Evolutionary conservation across 2,113 vertebrate genomes (phyloP).

Genomic region (Petaurus breviceps): DNA sequence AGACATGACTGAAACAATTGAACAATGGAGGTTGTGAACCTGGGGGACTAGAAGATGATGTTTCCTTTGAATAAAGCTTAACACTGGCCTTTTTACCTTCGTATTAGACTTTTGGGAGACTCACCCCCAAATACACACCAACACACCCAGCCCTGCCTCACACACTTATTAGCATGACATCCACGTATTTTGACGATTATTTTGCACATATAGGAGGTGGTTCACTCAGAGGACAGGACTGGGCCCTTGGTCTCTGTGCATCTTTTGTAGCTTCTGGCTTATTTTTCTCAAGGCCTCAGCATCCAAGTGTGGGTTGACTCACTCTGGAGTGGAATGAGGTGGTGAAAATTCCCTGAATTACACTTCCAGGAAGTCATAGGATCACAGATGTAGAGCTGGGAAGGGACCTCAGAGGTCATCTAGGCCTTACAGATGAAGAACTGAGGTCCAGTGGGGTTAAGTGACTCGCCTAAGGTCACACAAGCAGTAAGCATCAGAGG

Average conservation of each 20-base stretch:
- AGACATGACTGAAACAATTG: neutral
- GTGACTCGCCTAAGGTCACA: neutral
- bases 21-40: no score
- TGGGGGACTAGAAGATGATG: no score
- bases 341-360: neutral
- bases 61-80: no score
- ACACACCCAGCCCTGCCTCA: no score
- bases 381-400: neutral
- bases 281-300: neutral
- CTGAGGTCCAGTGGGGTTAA: neutral
- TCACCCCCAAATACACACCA: no score
- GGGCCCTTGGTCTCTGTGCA: neutral
- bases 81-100: no score
- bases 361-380: neutral
- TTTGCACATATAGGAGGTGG: neutral
- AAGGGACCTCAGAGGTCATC: neutral
- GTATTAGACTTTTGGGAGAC: no score
- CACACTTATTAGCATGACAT: no score
- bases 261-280: neutral
- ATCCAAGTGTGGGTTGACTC: neutral
- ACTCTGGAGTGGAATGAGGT: neutral
- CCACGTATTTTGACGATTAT: no score
- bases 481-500: neutral
- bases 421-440: neutral
- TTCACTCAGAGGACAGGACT: neutral